Conservation (phyloP, 2,797 vertebrate species). For the Taeniopygia guttata region DNA sequence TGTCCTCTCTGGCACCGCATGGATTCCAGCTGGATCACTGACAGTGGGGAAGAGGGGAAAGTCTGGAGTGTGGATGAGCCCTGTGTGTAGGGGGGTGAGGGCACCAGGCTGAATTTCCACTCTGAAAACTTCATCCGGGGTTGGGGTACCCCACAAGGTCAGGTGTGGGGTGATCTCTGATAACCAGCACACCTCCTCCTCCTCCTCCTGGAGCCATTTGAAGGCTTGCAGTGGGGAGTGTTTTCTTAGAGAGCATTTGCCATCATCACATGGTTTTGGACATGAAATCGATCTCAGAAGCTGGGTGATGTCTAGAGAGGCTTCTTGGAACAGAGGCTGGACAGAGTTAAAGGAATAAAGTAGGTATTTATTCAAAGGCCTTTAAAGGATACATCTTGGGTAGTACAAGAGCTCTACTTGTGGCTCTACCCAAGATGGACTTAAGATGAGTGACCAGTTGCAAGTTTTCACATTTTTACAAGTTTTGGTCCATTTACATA, state of each 20-base stretch:
- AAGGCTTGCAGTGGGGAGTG: fast-evolving
- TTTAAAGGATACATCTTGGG: neutral
- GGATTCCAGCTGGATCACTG: neutral
- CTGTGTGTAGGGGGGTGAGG: neutral
- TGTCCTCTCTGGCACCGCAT: neutral
- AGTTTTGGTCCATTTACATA: neutral
- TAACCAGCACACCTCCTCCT: neutral
- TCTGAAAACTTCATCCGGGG: neutral
- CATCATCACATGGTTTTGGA: fast-evolving
- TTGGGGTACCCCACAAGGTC: fast-evolving
- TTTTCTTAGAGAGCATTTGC: neutral
- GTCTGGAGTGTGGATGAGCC: neutral
- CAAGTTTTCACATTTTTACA: neutral
- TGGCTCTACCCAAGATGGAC: neutral
- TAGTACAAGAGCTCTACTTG: neutral
- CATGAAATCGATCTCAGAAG: fast-evolving
- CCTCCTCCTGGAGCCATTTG: neutral
- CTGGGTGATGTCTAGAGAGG: neutral
- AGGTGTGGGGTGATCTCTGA: neutral
- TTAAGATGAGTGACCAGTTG: neutral
- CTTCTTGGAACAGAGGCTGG: neutral
- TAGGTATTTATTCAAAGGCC: neutral
- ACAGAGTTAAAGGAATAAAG: neutral
- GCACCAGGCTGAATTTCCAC: neutral
- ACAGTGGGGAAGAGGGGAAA: no score